Conservation (phyloP, 2,113 vertebrate genomes). For the Tychaedon coryphoeus region DNA sequence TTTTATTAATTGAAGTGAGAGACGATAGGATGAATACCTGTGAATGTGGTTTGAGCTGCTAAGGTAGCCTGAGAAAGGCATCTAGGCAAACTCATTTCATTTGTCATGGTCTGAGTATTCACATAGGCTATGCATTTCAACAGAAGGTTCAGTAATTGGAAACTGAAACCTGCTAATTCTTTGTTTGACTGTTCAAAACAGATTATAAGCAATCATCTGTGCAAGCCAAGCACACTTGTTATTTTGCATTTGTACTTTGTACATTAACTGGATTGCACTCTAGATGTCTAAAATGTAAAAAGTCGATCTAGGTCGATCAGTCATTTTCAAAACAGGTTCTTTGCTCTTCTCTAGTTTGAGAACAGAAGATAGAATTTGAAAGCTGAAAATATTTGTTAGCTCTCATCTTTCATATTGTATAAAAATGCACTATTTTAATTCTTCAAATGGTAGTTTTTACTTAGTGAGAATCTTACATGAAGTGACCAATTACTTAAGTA, state of each 20-base stretch:
- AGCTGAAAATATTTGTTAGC: background rate
- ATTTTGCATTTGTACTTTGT: background rate
- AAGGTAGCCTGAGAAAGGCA: background rate
- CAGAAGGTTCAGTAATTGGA: background rate
- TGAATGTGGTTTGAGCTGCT: background rate
- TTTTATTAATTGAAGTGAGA: background rate
- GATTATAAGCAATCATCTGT: background rate
- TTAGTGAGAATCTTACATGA: background rate
- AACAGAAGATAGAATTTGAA: background rate
- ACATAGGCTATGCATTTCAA: background rate
- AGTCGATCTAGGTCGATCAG: background rate
- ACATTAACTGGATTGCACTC: background rate
- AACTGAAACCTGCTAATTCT: background rate
- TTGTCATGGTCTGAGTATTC: background rate
- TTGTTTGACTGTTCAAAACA: background rate
- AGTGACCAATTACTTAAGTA: background rate
- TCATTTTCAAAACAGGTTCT: background rate
- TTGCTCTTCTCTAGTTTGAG: background rate
- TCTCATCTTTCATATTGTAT: background rate
- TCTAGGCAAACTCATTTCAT: background rate
- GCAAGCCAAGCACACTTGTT: background rate
- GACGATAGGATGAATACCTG: background rate
- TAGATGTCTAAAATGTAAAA: background rate
- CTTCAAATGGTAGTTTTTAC: background rate
- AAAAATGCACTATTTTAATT: background rate